These are phyloP conservation scores for Jordanella pulchra DNA, from an alignment of 2,797 vertebrate genomes.

Conservation along the genomic window DNA sequence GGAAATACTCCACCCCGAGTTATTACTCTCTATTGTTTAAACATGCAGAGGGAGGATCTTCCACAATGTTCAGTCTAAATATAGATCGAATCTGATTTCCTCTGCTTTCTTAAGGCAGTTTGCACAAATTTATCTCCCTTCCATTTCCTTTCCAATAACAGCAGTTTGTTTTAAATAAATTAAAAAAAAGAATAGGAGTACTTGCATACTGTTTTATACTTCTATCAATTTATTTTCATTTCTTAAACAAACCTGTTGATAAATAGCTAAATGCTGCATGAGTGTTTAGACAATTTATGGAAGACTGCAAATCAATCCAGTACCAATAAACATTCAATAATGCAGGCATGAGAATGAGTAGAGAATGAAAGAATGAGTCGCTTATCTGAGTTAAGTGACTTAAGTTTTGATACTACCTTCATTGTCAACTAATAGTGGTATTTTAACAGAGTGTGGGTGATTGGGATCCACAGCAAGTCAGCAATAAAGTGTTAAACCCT, in stretches of 20 bases:
- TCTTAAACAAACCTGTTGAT: not conserved
- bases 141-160: not conserved
- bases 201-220: not conserved
- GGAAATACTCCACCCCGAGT: constrained; percentile 1
- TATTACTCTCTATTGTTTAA: not conserved
- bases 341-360: not conserved
- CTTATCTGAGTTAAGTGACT: not conserved
- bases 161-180: not conserved
- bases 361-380: not conserved
- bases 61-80: not conserved
- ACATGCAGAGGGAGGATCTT: constrained; percentile 5
- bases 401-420: not conserved
- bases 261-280: not conserved
- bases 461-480: not conserved
- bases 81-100: not conserved
- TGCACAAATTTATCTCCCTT: not conserved
- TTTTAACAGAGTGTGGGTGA: not conserved
- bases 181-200: not conserved
- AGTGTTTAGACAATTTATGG: not conserved
- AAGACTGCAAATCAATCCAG: not conserved
- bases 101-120: not conserved
- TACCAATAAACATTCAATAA: not conserved
- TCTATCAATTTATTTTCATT: not conserved
- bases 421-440: not conserved
- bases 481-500: not conserved